Conservation (phyloP, 2,113 vertebrate genomes). For the Cyphomyrus plagiostoma region DNA sequence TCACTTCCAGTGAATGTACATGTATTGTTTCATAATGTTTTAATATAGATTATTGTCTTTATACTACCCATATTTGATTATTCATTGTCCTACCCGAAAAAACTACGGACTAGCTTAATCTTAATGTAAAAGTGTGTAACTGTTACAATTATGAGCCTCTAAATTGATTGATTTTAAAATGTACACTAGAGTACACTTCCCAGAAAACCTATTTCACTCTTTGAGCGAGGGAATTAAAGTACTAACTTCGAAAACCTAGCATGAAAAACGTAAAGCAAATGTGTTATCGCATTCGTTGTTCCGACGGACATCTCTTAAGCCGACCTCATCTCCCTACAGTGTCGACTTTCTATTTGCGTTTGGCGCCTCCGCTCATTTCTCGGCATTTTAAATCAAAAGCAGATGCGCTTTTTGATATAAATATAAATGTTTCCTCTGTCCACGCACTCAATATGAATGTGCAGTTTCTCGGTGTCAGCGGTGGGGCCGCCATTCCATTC, state of each 20-base stretch:
- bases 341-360: neutral
- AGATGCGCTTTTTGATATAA: neutral
- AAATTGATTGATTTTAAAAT: neutral
- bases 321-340: neutral
- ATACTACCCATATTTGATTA: neutral
- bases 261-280: neutral
- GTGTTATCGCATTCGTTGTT: neutral
- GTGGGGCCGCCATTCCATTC: conserved; percentile 5
- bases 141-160: neutral
- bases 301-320: neutral
- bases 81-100: neutral
- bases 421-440: conserved; percentile 6
- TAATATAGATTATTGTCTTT: neutral
- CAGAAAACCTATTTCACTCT: neutral
- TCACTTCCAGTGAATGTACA: neutral
- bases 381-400: neutral
- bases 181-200: neutral
- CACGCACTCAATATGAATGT: neutral
- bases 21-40: neutral
- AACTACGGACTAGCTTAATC: neutral
- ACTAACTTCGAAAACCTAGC: neutral
- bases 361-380: neutral
- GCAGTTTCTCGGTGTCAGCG: neutral
- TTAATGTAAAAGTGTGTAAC: neutral
- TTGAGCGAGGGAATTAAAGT: neutral